Base-by-base conservation (phyloP, 2,888 invertebrate genomes). In the Sarcophaga caerulescens region DNA sequence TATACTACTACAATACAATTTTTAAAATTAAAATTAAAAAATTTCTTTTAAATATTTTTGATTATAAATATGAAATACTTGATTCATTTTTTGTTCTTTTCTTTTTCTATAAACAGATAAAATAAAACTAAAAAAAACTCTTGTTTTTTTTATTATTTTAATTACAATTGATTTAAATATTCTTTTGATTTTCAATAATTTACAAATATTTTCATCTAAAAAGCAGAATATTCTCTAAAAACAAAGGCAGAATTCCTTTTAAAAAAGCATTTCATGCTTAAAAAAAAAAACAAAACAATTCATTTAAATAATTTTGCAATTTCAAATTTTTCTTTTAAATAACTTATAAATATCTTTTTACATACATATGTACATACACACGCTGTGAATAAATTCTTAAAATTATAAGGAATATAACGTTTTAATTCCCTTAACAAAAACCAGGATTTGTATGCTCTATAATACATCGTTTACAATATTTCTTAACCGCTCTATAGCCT, bases 361-460 rank as follows among this genome's bases (percentile, higher is more conserved):
- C 12, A 52, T 52, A 52, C 17, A 12, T 35, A 21, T 74, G 45
- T 62, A 47, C 35, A 68, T 60, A 69, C 71, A 17, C 25, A 23
- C 19, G 35, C 21, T 5, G 19, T 45, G 52, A 14, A 14, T 63
- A 76, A n/a, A 65, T 25, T 63, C 21, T 68, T 66, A 52, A 52
- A 52, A 52, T 52, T 52, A 5, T n/a, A n/a, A 44, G 52, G 21
- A 52, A 60, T 14, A 47, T 14, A 21, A 19, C 21, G 66, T 4
- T 57, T 60, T 4, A 57, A 5, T 25, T 57, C 89, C 94, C 96
- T 81, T 71, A 86, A 93, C 96, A 98, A 93, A 98, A 98, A 45
- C 98, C 98, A 87, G 98, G 98, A 93, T 98, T 98, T 3, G 98
- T 98, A 92, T 98, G 98, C 92, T 98, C 98, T 88, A 98, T 98